These are phyloP conservation scores for Calephelis nemesis DNA, from an alignment of 1,140 invertebrate species.

Conservation along the genomic window DNA sequence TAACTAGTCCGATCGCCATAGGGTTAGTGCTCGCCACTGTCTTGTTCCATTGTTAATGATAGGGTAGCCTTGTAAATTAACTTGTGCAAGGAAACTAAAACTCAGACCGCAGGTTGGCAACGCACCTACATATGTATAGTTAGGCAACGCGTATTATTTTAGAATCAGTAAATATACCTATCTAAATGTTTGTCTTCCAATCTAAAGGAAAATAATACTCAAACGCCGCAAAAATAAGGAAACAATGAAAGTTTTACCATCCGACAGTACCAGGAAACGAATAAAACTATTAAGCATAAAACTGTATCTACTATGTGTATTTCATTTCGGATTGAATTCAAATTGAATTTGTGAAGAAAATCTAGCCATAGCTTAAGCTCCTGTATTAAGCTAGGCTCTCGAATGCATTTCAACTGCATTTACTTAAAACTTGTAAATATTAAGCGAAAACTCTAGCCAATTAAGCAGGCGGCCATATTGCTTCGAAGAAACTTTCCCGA, in stretches of 20 bases:
- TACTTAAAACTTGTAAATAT: slow-evolving; percentile 63
- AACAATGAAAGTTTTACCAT: not conserved
- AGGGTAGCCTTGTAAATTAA: too few relatives aligned
- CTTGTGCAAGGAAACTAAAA: too few relatives aligned
- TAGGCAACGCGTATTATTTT: too few relatives aligned
- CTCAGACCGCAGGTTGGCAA: too few relatives aligned
- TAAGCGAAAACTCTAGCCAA: slow-evolving; percentile 65
- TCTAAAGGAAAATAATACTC: not conserved
- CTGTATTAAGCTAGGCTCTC: slow-evolving; percentile 51
- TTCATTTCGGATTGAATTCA: slow-evolving; percentile 30
- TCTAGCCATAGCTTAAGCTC: slow-evolving; percentile 39
- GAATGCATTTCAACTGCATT: slow-evolving; percentile 57
- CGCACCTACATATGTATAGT: too few relatives aligned
- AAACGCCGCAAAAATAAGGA: not conserved
- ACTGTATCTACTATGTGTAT: slow-evolving; percentile 6
- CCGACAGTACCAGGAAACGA: not conserved
- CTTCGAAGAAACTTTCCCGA: slow-evolving; percentile 45
- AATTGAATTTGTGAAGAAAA: slow-evolving; percentile 45
- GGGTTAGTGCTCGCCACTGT: too few relatives aligned
- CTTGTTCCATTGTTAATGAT: too few relatives aligned
- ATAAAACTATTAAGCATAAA: slow-evolving; percentile 15
- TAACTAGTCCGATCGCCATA: too few relatives aligned
- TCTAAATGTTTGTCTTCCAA: too few relatives aligned
- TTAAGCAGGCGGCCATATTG: slow-evolving; percentile 56
- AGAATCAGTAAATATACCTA: too few relatives aligned